Percentiles rank a stretch among this genome's conserved stretches.
Evolutionary conservation across 1,140 invertebrate species (phyloP).

Genomic region (Pemphigus obesinymphae): DNA sequence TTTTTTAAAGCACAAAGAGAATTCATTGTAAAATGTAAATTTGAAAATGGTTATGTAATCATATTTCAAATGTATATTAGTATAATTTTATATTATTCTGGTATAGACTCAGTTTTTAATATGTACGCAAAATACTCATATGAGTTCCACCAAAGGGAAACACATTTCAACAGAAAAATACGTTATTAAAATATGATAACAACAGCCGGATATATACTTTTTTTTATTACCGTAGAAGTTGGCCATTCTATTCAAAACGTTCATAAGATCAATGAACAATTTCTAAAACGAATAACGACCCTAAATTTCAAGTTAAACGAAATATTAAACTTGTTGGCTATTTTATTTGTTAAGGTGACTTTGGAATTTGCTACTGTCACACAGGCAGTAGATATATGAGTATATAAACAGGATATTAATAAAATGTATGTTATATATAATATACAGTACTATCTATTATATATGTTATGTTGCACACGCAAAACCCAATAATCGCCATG

Average conservation of each 20-base stretch:
- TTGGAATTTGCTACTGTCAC: slow-evolving; percentile 13
- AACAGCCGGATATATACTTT: background rate
- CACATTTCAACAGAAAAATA: background rate
- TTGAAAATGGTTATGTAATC: no score
- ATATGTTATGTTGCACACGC: background rate
- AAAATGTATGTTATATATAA: slow-evolving; percentile 14
- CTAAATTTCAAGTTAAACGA: background rate
- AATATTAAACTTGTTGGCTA: background rate
- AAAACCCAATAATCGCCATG: slow-evolving; percentile 20
- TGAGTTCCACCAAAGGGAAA: background rate
- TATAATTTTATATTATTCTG: no score
- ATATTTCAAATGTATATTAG: no score
- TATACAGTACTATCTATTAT: background rate
- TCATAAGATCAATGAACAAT: background rate
- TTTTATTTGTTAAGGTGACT: background rate
- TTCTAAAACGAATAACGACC: background rate
- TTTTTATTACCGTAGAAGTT: background rate
- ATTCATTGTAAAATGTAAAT: no score
- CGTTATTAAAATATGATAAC: background rate
- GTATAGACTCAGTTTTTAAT: no score
- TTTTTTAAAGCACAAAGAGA: no score
- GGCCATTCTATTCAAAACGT: background rate
- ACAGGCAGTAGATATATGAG: no score
- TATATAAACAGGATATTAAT: slow-evolving; percentile 24
- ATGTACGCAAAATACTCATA: background rate